These are phyloP conservation scores for Drosophila fuyamai DNA, from an alignment of 1,140 invertebrate genomes.

Conservation along the genomic window DNA sequence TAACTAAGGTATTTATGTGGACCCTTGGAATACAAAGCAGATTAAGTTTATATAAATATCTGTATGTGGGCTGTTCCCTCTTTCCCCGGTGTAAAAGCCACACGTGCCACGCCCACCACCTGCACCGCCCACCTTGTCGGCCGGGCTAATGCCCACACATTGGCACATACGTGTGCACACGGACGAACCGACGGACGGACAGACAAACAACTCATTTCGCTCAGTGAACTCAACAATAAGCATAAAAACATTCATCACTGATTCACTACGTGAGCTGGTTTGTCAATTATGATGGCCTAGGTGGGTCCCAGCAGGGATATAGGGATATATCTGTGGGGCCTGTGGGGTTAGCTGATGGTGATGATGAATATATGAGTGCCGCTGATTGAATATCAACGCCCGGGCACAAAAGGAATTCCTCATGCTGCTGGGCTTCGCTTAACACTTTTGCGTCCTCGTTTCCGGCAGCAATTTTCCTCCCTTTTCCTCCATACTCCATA, in stretches of 20 bases:
- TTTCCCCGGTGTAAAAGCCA: not conserved
- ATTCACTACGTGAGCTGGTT: constrained; percentile 80
- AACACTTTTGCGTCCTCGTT: constrained; percentile 74
- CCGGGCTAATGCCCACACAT: constrained; percentile 44
- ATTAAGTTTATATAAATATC: constrained; percentile 12
- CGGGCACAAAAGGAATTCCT: constrained; percentile 40
- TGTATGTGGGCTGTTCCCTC: constrained; percentile 6
- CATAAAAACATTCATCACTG: constrained; percentile 83
- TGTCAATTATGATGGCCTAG: constrained; percentile 69
- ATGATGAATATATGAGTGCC: constrained; percentile 75
- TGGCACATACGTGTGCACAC: constrained; percentile 43
- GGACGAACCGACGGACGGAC: constrained; percentile 13
- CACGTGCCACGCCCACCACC: constrained; percentile 24
- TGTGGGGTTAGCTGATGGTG: constrained; percentile 12
- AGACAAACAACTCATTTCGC: constrained; percentile 82
- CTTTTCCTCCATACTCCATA: constrained; percentile 1
- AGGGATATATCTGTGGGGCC: constrained; percentile 7
- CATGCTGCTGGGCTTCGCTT: constrained; percentile 56
- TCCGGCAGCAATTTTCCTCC: constrained; percentile 63
- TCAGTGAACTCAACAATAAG: constrained; percentile 82
- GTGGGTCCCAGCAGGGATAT: constrained; percentile 35
- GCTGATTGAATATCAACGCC: constrained; percentile 78
- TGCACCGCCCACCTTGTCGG: not conserved
- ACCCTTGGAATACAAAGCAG: not conserved
- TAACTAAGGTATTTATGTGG: too few relatives aligned